Base-by-base conservation (phyloP, 2,113 vertebrate genomes). In the Miniopterus natalensis region DNA sequence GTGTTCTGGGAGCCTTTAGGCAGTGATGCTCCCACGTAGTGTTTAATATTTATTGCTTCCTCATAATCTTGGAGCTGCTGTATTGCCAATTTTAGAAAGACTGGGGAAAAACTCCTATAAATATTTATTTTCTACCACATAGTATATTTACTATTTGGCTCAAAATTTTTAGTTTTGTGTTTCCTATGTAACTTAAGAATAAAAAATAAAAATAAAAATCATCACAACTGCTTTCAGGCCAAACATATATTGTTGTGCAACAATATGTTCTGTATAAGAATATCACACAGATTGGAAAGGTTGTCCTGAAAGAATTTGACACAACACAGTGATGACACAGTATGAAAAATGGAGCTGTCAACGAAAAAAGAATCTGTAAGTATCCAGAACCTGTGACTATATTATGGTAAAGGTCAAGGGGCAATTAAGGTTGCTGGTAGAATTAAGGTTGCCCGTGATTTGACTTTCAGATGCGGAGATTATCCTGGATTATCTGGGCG, bases 131-230 rank as follows among this genome's bases (percentile, higher is more conserved):
- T 84, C 78, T 92, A 68, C 29, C n/a, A 65, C 21, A 68, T 78
- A 86, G 84, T 92, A 74, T 79, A 70, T 89, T 94, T 93, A 93
- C 31, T 85, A 6, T 40, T 88, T 92, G 23, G 1, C 84, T 95
- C 66, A 25, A 79, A 92, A 88, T 49, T 95, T 94, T 89, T 51
- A 84, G 65, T 90, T 96, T 86, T 89, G 14, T 91, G 45, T 93
- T 96, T 84, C 74, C 86, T 93, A 75, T 65, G 89, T 95, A 91
- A 96, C 85, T 93, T 96, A 94, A 87, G 8, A 93, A 93, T 94
- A 68, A 61, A 65, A 96, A 73, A 73, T 59, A 95, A 74, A 79
- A 73, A 74, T 79, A 73, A 79, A 93, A 95, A 84, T n/a, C 25
- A 42, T 75, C 55, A 47, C 14, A 31, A 47, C 42, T 86, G 84